phyloP scores from a whole-genome alignment of 2,113 vertebrate species.

The Piprites chloris region DNA sequence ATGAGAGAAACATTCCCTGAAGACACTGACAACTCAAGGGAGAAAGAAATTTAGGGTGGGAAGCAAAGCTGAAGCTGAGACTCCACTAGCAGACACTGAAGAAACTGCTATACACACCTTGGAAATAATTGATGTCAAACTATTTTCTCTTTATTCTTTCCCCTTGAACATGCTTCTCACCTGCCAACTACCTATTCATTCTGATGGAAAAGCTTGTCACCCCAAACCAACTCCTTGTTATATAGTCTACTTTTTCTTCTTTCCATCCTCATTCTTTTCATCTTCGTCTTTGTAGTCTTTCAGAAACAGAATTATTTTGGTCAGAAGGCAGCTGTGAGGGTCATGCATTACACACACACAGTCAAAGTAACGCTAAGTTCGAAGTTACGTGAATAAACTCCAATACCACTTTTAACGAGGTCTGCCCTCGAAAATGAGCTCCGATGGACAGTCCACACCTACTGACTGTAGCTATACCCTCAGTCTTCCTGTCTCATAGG shows the following conservation, averaged over 20 bases:
- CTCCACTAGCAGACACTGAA: not conserved
- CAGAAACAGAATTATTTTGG: not conserved
- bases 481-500: not conserved
- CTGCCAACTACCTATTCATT: not conserved
- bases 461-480: not conserved
- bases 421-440: not conserved
- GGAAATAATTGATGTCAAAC: not conserved
- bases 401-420: not conserved
- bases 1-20: not conserved
- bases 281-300: not conserved
- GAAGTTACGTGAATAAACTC: not conserved
- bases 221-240: not conserved
- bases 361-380: not conserved
- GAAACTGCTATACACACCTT: not conserved
- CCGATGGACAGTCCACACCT: not conserved
- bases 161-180: not conserved
- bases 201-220: not conserved
- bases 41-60: not conserved
- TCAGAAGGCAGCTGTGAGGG: not conserved
- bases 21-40: not conserved
- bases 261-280: not conserved
- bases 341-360: not conserved
- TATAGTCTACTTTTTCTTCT: not conserved
- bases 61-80: not conserved
- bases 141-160: not conserved